phyloP scores from a whole-genome alignment of 2,888 invertebrate genomes.

The Stenurella melanura region DNA sequence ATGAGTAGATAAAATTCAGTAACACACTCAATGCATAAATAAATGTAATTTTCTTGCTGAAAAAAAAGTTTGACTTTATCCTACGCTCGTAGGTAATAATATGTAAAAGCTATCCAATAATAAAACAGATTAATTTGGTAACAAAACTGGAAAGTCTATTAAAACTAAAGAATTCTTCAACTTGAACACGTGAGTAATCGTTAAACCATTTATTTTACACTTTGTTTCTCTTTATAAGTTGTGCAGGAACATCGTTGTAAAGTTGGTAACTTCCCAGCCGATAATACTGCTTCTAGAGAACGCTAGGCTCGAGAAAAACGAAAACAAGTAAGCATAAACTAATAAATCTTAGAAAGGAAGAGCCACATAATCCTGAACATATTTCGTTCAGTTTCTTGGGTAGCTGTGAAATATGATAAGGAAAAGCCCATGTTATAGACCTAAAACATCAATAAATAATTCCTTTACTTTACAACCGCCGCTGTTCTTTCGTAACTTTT shows the following conservation, averaged over 20 bases:
- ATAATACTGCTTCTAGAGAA: background rate
- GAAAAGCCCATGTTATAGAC: background rate
- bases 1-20: too few species aligned
- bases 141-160: too few species aligned
- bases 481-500: background rate
- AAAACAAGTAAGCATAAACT: background rate
- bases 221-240: background rate
- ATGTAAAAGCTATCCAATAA: too few species aligned
- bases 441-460: constrained; percentile 14
- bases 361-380: constrained; percentile 19
- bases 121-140: too few species aligned
- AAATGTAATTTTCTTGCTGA: too few species aligned
- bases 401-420: constrained; percentile 23
- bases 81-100: too few species aligned
- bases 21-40: too few species aligned
- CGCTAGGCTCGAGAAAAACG: background rate
- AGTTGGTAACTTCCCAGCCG: background rate
- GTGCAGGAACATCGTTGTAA: background rate
- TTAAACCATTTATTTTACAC: too few species aligned
- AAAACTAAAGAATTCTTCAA: too few species aligned
- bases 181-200: too few species aligned
- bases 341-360: constrained; percentile 15
- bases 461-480: background rate
- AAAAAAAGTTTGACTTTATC: too few species aligned
- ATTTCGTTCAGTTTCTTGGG: constrained; percentile 17